These are phyloP conservation scores for Rhyacichthys aspro DNA, from an alignment of 2,797 vertebrate genomes.

Conservation along the genomic window DNA sequence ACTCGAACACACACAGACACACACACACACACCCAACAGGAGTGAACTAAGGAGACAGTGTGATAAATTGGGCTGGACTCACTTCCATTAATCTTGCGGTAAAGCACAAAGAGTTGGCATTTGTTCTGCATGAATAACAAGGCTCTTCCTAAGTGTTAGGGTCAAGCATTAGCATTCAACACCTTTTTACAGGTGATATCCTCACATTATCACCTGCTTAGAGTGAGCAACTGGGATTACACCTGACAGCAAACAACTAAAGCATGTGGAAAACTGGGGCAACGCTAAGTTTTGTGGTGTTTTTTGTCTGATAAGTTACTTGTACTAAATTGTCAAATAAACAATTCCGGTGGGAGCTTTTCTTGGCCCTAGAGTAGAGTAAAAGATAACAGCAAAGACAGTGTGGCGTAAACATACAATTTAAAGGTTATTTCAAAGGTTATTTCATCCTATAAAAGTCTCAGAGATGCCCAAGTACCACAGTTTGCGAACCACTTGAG, in stretches of 20 bases:
- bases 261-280: too few species aligned
- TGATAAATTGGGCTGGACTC: slow-evolving; percentile 50
- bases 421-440: too few species aligned
- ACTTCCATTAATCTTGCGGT: slow-evolving; percentile 55
- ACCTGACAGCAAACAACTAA: neutral
- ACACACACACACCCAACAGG: slow-evolving; percentile 18
- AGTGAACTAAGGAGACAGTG: slow-evolving; percentile 16
- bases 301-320: too few species aligned
- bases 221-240: neutral
- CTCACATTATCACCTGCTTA: slow-evolving; percentile 7
- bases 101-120: slow-evolving; percentile 40
- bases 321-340: too few species aligned
- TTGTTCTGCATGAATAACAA: slow-evolving; percentile 52
- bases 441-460: too few species aligned
- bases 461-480: too few species aligned
- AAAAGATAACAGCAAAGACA: too few species aligned
- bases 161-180: slow-evolving; percentile 24
- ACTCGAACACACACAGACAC: slow-evolving; percentile 33
- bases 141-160: slow-evolving; percentile 13
- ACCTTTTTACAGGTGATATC: slow-evolving; percentile 24
- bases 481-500: too few species aligned
- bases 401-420: too few species aligned
- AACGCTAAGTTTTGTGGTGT: too few species aligned
- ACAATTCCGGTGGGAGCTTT: too few species aligned
- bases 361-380: too few species aligned